These are phyloP conservation scores for Eupithecia inturbata DNA, from an alignment of 2,888 invertebrate genomes.

Conservation along the genomic window DNA sequence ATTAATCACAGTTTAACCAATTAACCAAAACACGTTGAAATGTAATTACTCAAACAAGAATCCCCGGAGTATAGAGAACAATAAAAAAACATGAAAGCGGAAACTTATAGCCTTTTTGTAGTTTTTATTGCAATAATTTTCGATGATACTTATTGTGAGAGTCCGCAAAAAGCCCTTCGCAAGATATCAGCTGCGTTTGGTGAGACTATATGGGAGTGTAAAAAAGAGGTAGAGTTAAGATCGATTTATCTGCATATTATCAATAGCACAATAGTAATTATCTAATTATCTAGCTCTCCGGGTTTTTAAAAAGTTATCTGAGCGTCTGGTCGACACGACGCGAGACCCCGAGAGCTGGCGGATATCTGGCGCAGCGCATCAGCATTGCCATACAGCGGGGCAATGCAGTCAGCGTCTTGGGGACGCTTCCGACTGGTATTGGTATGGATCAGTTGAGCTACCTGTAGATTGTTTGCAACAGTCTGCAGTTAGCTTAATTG, in stretches of 20 bases:
- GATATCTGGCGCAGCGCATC: too few species aligned
- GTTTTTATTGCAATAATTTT: not conserved
- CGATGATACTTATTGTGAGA: slow-evolving; percentile 2
- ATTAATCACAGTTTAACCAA: not conserved
- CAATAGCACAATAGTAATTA: not conserved
- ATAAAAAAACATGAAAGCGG: slow-evolving; percentile 1
- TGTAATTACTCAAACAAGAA: not conserved
- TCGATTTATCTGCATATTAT: slow-evolving; percentile 9
- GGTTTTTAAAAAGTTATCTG: too few species aligned
- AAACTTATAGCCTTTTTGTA: not conserved
- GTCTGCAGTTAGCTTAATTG: too few species aligned
- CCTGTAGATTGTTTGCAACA: too few species aligned
- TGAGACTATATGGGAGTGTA: slow-evolving; percentile 21
- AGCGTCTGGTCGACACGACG: too few species aligned
- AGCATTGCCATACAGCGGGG: too few species aligned
- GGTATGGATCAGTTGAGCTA: too few species aligned
- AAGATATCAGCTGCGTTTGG: slow-evolving; percentile 10
- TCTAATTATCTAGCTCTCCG: too few species aligned
- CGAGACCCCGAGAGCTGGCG: too few species aligned
- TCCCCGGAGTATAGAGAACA: not conserved
- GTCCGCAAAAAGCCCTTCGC: not conserved
- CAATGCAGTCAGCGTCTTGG: too few species aligned
- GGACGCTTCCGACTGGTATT: too few species aligned
- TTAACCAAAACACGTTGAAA: not conserved
- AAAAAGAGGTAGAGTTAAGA: slow-evolving; percentile 13